Evolutionary conservation across 2,888 invertebrate species (phyloP).

Genomic region (Hirtodrosophila duncani): DNA sequence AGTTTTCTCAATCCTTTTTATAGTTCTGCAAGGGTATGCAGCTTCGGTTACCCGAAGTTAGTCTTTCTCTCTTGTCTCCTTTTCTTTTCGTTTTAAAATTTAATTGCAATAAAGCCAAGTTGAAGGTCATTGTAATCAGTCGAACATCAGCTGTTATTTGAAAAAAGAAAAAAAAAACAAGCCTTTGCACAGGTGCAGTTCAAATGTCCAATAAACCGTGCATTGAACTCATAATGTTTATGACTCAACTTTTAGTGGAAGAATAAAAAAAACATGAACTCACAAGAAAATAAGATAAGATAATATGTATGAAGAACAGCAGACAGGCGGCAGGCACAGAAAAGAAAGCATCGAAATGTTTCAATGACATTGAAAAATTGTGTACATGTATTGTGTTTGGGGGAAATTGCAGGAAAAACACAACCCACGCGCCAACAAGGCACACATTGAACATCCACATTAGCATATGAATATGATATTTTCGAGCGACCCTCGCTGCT

Average conservation of each 20-base stretch:
- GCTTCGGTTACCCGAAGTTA: no score
- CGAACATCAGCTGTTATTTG: slow-evolving; percentile 30
- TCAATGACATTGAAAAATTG: slow-evolving; percentile 31
- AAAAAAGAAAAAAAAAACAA: slow-evolving; percentile 15
- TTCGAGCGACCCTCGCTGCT: slow-evolving; percentile 31
- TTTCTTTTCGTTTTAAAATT: slow-evolving; percentile 1
- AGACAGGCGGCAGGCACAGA: slow-evolving; percentile 1
- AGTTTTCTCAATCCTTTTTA: no score
- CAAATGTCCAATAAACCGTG: slow-evolving; percentile 34
- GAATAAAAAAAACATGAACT: slow-evolving; percentile 15
- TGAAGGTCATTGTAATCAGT: slow-evolving; percentile 34
- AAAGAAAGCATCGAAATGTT: slow-evolving; percentile 12
- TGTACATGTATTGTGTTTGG: slow-evolving; percentile 14
- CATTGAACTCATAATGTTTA: slow-evolving; percentile 53
- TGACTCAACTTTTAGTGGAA: slow-evolving; percentile 34
- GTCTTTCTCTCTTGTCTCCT: no score
- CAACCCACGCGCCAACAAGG: no score
- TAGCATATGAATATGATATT: no score
- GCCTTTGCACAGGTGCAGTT: slow-evolving; percentile 44
- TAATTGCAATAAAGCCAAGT: slow-evolving; percentile 26
- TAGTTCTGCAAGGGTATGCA: no score
- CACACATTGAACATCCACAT: no score
- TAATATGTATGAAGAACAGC: slow-evolving; percentile 4
- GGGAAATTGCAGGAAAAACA: no score
- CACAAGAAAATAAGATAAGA: slow-evolving; percentile 23